phyloP scores from a whole-genome alignment of 2,113 vertebrate genomes.

The cattle (Bos taurus) region ARS-UCD2.0 NC_037338.1:71115001-71115500 shows the following conservation, averaged over 20 bases:
- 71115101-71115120: background rate
- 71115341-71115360: background rate
- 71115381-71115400: background rate
- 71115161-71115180: background rate
- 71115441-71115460: background rate
- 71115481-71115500: background rate
- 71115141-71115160: background rate
- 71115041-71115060: background rate
- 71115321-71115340: background rate
- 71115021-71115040: background rate
- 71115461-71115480: background rate
- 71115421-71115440: background rate
- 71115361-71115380: background rate
- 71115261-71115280: background rate
- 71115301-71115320: background rate
- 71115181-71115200: background rate
- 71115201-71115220: background rate
- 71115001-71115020: background rate
- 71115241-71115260: background rate
- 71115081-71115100: background rate
- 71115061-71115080: background rate
- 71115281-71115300: background rate
- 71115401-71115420: background rate
- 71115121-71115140: background rate
- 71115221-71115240: background rate